A percentile compares a stretch with the other conserved stretches of the same genome.
phyloP scores from a whole-genome alignment of 1,140 invertebrate genomes.

The Hetaerina americana region DNA sequence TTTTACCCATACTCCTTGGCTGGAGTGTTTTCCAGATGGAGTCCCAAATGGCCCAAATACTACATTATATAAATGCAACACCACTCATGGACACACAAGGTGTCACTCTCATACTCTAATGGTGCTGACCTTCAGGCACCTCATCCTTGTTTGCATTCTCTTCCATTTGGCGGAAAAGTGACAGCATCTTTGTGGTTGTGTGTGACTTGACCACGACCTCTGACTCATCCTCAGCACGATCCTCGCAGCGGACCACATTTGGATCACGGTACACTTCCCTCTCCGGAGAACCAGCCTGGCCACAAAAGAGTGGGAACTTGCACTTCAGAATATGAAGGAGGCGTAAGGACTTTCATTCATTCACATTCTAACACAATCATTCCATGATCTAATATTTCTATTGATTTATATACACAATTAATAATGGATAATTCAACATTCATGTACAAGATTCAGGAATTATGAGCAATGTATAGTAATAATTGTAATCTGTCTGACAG shows the following conservation, averaged over 20 bases:
- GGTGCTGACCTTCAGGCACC: slow-evolving; percentile 37
- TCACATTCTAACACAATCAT: no score
- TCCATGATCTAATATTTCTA: no score
- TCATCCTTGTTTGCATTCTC: slow-evolving; percentile 45
- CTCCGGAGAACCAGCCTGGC: slow-evolving; percentile 51
- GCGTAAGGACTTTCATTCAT: neutral
- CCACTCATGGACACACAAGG: no score
- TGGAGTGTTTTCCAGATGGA: no score
- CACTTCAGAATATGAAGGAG: no score
- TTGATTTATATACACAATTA: neutral
- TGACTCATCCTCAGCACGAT: slow-evolving; percentile 39
- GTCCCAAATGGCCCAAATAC: no score
- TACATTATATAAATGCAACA: no score
- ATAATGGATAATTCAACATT: slow-evolving; percentile 2
- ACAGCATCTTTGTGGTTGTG: slow-evolving; percentile 70
- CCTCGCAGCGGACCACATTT: slow-evolving; percentile 51
- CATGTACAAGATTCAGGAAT: no score
- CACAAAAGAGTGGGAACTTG: slow-evolving; percentile 1
- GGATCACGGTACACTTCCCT: slow-evolving; percentile 63
- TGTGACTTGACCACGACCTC: slow-evolving; percentile 47
- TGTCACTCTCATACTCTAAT: no score
- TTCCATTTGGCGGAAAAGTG: slow-evolving; percentile 77
- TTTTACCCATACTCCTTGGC: no score
- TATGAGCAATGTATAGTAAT: no score
- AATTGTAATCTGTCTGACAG: no score